Evolutionary conservation across 2,888 invertebrate genomes (phyloP), one percentile per base, ranked within the genome.

Genomic region (Xylota segnis): DNA sequence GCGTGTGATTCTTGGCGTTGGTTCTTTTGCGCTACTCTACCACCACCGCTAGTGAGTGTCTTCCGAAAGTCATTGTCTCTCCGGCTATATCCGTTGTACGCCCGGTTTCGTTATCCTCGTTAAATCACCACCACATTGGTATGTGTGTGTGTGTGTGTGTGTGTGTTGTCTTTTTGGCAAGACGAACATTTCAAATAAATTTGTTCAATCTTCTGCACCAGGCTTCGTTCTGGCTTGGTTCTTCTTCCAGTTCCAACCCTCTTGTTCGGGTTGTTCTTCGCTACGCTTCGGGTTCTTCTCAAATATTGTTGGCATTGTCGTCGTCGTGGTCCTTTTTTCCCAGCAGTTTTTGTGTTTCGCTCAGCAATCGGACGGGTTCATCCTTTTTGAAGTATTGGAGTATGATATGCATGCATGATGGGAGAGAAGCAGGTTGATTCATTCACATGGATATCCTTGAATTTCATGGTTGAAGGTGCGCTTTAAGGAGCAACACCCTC

Each of bases 361-460:
- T 75, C 66, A 61, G 68, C 68, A 83, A 78, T 84, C 70, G 75
- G 75, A 84, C 63, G 84, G 79, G 65, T 84, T 84, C 70, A 71
- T 79, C 75, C 75, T 71, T 84, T 84, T 84, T 75, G 84, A 84
- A 84, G 84, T 79, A 79, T 79, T 84, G 74, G 79, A 71, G 79
- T 75, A 84, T 79, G 84, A 84, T 79, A 75, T 84, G 79, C 66
- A 84, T 79, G 83, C 83, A 83, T 74, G 83, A 83, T 68, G 68
- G 72, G 56, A 83, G 81, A 47, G 18, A 32, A 43, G 78, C 75
- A 70, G 75, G 70, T 65, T 79, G 79, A 79, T 71, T 84, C 75
- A 70, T 76, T 78, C 83, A 76, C 83, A 83, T 77, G 77, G 75
- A 84, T 79, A 79, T 84, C 83, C 74, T 83, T 83, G 78, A 74